Conservation (phyloP, 2,888 invertebrate species). For the Campopleginae sp. region DNA sequence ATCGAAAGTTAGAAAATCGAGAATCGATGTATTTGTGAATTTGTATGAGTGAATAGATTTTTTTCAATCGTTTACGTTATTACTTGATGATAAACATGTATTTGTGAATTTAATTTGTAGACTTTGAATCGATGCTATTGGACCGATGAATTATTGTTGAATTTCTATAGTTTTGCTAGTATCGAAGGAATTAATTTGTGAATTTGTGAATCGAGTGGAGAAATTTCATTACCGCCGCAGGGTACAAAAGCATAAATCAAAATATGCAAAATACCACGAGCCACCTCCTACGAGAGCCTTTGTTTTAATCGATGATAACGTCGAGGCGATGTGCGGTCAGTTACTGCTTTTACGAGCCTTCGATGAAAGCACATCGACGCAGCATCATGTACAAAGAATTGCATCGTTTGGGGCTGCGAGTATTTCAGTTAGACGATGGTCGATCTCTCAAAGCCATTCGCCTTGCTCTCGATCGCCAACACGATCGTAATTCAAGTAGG, state of each 20-base stretch:
- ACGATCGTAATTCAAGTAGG: conserved; percentile 78
- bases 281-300: background rate
- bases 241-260: background rate
- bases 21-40: conserved; percentile 23
- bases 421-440: conserved; percentile 22
- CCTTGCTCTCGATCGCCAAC: conserved; percentile 63
- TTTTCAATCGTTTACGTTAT: background rate
- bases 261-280: background rate
- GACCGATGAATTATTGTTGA: background rate
- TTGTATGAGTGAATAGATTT: background rate
- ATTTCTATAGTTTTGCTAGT: background rate
- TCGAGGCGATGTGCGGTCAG: background rate
- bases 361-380: conserved; percentile 30
- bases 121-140: background rate
- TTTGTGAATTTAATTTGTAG: background rate
- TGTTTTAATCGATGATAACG: conserved; percentile 10
- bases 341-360: background rate
- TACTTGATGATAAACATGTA: background rate
- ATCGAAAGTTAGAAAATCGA: conserved; percentile 7
- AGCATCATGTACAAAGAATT: conserved; percentile 1
- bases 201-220: too few relatives aligned
- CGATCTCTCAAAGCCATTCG: conserved; percentile 27
- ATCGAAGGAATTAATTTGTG: too few relatives aligned
- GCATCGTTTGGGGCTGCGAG: conserved; percentile 1
- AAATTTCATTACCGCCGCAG: background rate